Percentiles rank a stretch among this genome's conserved stretches.
These are phyloP conservation scores for Semnornis frantzii DNA, from an alignment of 2,113 vertebrate genomes.

Conservation along the genomic window DNA sequence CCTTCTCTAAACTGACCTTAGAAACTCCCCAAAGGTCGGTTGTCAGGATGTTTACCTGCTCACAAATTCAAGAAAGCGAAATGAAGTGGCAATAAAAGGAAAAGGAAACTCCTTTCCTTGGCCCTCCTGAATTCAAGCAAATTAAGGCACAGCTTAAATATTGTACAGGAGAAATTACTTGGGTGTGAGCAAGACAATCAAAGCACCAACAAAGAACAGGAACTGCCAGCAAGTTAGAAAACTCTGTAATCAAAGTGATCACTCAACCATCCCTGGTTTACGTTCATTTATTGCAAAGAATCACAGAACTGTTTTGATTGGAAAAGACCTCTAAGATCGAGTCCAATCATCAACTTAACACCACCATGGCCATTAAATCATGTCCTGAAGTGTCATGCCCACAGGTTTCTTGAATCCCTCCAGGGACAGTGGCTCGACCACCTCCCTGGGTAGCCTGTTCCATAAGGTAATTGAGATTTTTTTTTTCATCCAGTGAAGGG, in stretches of 20 bases:
- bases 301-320: too few relatives aligned
- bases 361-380: too few relatives aligned
- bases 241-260: background rate
- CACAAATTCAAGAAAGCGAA: conserved; percentile 19
- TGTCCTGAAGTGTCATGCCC: too few relatives aligned
- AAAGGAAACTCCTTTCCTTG: background rate
- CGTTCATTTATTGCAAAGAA: background rate
- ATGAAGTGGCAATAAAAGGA: background rate
- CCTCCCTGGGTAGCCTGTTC: too few relatives aligned
- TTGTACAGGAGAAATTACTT: background rate
- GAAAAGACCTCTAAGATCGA: too few relatives aligned
- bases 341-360: too few relatives aligned
- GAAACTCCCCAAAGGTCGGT: conserved; percentile 22
- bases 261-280: background rate
- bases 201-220: background rate
- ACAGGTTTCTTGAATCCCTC: too few relatives aligned
- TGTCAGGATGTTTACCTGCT: background rate
- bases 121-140: conserved; percentile 2
- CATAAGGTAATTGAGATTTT: background rate
- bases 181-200: conserved; percentile 2
- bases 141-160: conserved; percentile 25
- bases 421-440: too few relatives aligned
- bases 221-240: background rate
- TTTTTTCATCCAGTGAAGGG: background rate
- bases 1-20: background rate